A percentile compares a stretch with the other conserved stretches of the same genome.
Evolutionary conservation across 2,888 invertebrate genomes (phyloP).

Genomic region (Eulithis prunata): DNA sequence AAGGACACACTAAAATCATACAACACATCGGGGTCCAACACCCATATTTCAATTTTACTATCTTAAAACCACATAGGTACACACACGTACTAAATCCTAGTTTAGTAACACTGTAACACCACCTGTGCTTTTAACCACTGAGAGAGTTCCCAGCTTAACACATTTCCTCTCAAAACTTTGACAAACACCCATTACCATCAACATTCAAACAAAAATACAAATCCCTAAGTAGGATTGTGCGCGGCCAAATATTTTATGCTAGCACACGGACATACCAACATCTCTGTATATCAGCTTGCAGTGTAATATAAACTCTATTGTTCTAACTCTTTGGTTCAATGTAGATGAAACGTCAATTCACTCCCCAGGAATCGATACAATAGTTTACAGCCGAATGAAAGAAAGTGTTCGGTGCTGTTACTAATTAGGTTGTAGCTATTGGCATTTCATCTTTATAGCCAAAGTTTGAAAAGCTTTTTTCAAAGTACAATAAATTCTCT

Average conservation of each 20-base stretch:
- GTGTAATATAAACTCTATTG: neutral
- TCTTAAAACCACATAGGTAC: too few species aligned
- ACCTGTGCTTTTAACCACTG: neutral
- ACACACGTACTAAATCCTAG: too few species aligned
- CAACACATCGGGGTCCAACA: too few species aligned
- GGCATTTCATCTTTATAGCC: too few species aligned
- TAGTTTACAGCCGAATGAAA: too few species aligned
- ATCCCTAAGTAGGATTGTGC: constrained; percentile 13
- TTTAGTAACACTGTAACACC: neutral
- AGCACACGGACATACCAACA: constrained; percentile 4
- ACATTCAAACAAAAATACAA: constrained; percentile 23
- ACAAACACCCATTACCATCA: constrained; percentile 13
- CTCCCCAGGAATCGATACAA: too few species aligned
- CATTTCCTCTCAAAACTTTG: constrained; percentile 11
- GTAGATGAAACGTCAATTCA: neutral
- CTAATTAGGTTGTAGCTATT: too few species aligned
- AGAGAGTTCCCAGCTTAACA: neutral
- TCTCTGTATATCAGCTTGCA: neutral
- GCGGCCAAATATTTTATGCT: constrained; percentile 18
- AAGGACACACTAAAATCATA: too few species aligned
- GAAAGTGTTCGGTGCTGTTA: too few species aligned
- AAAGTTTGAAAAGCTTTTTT: too few species aligned
- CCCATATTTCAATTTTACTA: too few species aligned
- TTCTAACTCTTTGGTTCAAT: neutral
- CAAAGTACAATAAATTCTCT: too few species aligned